These are phyloP conservation scores for Hassar affinis DNA, from an alignment of 2,113 vertebrate genomes.

Conservation along the genomic window DNA sequence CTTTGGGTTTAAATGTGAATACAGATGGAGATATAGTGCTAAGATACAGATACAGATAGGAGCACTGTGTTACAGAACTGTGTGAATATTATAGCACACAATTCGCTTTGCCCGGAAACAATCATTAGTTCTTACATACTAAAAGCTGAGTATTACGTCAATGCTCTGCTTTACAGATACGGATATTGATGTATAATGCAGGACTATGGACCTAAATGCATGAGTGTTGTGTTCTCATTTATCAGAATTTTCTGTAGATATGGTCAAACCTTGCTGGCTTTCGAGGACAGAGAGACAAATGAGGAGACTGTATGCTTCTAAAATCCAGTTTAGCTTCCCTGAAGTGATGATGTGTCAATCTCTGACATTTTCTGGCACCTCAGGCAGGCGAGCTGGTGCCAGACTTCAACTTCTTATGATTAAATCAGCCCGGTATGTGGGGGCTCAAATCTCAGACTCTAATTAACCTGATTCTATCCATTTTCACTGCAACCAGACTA, in stretches of 20 bases:
- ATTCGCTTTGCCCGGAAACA: neutral
- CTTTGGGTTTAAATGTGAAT: neutral
- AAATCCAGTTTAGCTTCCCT: conserved; percentile 42
- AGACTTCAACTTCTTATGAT: conserved; percentile 33
- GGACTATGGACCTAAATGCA: neutral
- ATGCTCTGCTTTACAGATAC: neutral
- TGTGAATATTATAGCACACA: neutral
- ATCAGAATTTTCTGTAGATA: conserved; percentile 9
- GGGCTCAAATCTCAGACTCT: conserved; percentile 10
- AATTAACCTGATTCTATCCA: conserved; percentile 31
- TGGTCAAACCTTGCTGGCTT: neutral
- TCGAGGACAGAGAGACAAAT: conserved; percentile 22
- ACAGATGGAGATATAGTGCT: neutral
- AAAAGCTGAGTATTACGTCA: neutral
- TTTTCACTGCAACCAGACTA: conserved; percentile 12
- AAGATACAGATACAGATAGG: neutral
- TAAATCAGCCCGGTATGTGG: conserved; percentile 32
- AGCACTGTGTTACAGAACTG: neutral
- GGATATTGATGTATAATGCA: neutral
- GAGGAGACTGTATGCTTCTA: conserved; percentile 2
- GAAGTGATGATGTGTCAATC: conserved; percentile 49
- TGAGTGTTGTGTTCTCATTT: neutral
- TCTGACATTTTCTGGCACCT: conserved; percentile 44
- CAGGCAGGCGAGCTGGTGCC: conserved; percentile 32
- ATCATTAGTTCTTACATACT: neutral